phyloP scores from a whole-genome alignment of 2,888 invertebrate genomes.

The Argyra leucocephala region DNA sequence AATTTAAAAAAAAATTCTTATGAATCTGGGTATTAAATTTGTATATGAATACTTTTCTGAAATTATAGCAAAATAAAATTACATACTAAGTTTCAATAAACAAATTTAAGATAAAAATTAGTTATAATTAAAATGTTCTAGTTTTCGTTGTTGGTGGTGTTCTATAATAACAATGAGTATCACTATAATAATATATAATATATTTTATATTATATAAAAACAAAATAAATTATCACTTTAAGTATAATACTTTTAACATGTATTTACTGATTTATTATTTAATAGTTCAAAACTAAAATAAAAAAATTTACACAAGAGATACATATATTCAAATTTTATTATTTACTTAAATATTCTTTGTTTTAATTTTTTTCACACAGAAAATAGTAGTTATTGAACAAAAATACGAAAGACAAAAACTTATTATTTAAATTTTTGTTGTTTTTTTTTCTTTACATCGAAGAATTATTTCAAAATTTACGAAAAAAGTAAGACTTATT shows the following conservation, averaged over 20 bases:
- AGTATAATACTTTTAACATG: no score
- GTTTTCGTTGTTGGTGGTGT: not conserved
- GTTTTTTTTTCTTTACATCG: not conserved
- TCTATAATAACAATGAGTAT: not conserved
- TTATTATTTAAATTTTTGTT: not conserved
- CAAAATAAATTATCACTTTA: no score
- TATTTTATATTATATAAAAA: not conserved
- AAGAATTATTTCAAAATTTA: not conserved
- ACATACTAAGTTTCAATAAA: not conserved
- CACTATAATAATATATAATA: not conserved
- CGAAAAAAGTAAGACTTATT: not conserved
- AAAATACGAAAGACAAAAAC: not conserved
- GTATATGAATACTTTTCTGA: not conserved
- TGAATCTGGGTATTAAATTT: no score
- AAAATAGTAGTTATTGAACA: not conserved
- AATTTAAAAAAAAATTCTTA: no score
- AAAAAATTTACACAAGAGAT: no score
- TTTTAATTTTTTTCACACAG: not conserved
- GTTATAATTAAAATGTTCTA: not conserved
- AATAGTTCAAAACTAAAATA: no score
- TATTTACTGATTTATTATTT: no score
- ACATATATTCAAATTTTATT: no score
- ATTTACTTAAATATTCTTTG: no score
- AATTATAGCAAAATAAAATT: constrained; percentile 3
- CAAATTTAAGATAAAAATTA: not conserved